Base-by-base conservation (phyloP, 2,797 vertebrate genomes). In the Novumbra hubbsi region DNA sequence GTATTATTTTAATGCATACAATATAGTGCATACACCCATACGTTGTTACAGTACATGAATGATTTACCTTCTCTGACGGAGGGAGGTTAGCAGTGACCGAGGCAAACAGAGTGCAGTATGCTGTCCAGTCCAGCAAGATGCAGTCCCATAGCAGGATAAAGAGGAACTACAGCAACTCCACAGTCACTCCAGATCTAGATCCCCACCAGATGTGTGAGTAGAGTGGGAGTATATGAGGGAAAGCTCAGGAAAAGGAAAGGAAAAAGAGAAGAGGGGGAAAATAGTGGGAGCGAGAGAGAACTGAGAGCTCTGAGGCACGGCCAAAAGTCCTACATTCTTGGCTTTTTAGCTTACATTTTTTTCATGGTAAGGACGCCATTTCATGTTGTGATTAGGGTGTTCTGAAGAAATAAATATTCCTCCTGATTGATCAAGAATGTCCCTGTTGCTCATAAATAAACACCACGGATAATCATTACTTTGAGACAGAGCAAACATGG, bases 121-220 rank as follows among this genome's bases (percentile, higher is more conserved):
- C 82, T 67, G 78, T 89, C 81, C 77, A 83, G 81, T 85, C 80
- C 86, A 80, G 82, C 81, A 75, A 76, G 81, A 83, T 64, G 77
- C 83, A 84, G 70, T 92, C 91, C 95, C 94, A 94, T 94, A 93
- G 92, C 93, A 94, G 91, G 88, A 84, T 85, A 60, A 57, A 78
- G 77, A 70, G 75, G 82, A 87, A 80, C 88, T 89, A 87, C 88
- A 87, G 89, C 84, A 87, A 90, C 87, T 77, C 19, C 52, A 55
- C 52, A 55, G 52, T n/a, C 52, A 16, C 52, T 21, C 52, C 52
- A 55, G 52, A 55, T 55, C 68, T 80, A 93, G 93, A 95, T 90
- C 90, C 90, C 91, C 93, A 95, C 94, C 95, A 96, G 94, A 96
- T 96, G 95, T 95, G 90, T 87, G 87, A 76, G 77, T 19, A 78